Conservation (phyloP, 2,888 invertebrate species). For the Tridacna crocea region DNA sequence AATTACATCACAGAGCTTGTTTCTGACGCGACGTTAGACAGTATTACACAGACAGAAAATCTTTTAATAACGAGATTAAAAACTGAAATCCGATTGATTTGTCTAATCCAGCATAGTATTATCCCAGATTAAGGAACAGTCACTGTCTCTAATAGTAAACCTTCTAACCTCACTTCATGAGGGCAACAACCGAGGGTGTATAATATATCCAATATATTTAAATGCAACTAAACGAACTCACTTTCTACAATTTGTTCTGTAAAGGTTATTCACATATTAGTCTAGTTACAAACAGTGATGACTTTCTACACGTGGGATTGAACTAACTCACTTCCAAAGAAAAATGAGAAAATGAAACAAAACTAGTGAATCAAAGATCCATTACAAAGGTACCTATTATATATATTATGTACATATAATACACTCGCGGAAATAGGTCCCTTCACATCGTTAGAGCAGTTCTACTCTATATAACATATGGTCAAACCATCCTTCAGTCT, state of each 20-base stretch:
- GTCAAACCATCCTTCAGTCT: neutral
- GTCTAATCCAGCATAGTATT: slow-evolving; percentile 21
- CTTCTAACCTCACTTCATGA: neutral
- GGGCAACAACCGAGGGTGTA: neutral
- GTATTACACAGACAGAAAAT: neutral
- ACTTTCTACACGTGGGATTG: neutral
- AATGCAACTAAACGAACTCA: neutral
- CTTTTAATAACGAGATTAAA: neutral
- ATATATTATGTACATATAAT: neutral
- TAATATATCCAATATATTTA: neutral
- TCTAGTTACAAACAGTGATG: neutral
- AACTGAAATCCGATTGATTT: neutral
- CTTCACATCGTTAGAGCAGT: neutral
- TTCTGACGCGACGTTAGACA: neutral
- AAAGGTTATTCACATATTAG: neutral
- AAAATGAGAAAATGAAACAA: neutral
- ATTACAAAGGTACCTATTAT: neutral
- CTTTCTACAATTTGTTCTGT: neutral
- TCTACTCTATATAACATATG: neutral
- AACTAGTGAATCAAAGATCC: neutral
- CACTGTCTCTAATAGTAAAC: neutral
- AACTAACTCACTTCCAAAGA: neutral
- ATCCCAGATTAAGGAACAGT: slow-evolving; percentile 21
- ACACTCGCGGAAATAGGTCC: neutral
- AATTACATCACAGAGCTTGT: neutral